Conservation (phyloP, 2,797 vertebrate genomes). For the Mormyrops boulengeri region DNA sequence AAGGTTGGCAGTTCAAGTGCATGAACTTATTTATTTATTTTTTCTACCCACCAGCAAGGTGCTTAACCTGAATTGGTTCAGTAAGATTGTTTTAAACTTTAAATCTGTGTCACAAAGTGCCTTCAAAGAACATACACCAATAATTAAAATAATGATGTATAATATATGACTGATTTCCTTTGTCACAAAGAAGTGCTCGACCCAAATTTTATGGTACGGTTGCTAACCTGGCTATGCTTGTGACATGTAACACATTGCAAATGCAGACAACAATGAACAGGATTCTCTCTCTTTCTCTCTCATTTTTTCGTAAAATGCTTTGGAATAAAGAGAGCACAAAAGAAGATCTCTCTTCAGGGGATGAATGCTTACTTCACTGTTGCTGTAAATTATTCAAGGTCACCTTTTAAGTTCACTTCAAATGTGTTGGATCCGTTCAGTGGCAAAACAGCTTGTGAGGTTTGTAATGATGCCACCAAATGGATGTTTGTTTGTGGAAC, state of each 20-base stretch:
- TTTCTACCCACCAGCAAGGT: not conserved
- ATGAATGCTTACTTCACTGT: not conserved
- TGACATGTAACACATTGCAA: not conserved
- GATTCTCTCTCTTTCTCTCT: not conserved
- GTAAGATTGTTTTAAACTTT: not conserved
- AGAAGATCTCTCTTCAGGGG: not conserved
- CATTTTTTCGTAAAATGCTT: not conserved
- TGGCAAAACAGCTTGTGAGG: constrained; percentile 7
- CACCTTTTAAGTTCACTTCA: constrained; percentile 15
- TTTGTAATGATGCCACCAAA: constrained; percentile 18
- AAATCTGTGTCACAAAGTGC: constrained; percentile 1
- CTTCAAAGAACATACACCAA: not conserved
- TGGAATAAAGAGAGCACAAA: not conserved
- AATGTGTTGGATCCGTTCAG: not conserved
- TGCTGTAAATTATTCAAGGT: constrained; percentile 10
- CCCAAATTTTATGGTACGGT: not conserved
- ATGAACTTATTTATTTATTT: not conserved
- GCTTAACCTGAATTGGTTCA: constrained; percentile 2
- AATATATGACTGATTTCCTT: not conserved
- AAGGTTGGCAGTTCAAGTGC: not conserved
- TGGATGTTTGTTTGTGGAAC: not conserved
- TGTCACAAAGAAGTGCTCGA: not conserved
- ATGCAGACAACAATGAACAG: not conserved
- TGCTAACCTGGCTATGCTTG: not conserved
- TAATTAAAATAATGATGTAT: not conserved